Evolutionary conservation across 1,140 invertebrate genomes (phyloP).

Genomic region (Lepidotrigona ventralis): DNA sequence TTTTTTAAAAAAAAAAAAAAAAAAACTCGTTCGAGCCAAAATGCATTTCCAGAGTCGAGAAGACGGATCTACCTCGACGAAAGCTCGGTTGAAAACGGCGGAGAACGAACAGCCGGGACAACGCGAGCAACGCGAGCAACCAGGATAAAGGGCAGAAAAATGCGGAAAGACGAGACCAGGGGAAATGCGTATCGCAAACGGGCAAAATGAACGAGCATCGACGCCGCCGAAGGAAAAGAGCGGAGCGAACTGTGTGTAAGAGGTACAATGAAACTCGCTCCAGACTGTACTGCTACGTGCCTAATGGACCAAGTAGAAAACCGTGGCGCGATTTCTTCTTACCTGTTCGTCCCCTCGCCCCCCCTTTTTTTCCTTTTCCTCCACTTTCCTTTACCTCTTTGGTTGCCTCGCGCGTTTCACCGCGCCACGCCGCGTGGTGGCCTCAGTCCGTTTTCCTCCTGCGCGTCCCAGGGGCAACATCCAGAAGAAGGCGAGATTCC

Average conservation of each 20-base stretch:
- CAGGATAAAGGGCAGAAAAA: not conserved
- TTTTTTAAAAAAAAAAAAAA: no score
- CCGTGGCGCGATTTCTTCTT: conserved; percentile 21
- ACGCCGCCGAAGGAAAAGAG: not conserved
- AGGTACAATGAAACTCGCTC: not conserved
- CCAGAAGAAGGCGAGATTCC: not conserved
- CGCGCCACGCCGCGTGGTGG: no score
- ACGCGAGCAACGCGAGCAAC: no score
- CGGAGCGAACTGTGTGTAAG: conserved; percentile 3
- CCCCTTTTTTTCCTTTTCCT: not conserved
- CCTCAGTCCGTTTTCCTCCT: not conserved
- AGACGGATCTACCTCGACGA: no score
- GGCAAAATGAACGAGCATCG: conserved; percentile 1
- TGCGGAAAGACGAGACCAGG: not conserved
- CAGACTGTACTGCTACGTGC: conserved; percentile 17
- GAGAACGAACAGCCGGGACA: not conserved
- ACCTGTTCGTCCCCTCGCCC: not conserved
- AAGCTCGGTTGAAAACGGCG: not conserved
- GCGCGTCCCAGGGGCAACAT: not conserved
- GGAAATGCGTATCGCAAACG: conserved; percentile 5
- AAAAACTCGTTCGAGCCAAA: no score
- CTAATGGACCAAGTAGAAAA: conserved; percentile 26
- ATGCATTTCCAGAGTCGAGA: no score
- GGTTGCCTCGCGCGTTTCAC: not conserved
- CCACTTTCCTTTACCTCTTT: not conserved